Conservation (phyloP, 1,140 invertebrate species). For the Linepithema humile region DNA sequence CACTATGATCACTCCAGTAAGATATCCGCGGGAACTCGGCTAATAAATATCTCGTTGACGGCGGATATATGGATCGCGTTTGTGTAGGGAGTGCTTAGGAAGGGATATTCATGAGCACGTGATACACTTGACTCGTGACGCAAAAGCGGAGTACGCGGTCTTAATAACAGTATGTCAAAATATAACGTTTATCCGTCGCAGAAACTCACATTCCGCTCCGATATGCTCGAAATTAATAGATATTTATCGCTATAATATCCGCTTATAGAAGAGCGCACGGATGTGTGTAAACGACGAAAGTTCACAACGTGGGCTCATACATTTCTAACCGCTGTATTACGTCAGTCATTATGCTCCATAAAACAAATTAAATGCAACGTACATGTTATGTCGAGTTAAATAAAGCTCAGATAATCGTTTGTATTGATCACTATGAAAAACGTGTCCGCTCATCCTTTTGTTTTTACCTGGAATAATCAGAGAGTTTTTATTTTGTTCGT, state of each 20-base stretch:
- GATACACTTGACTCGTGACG: slow-evolving; percentile 27
- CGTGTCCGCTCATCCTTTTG: too few relatives aligned
- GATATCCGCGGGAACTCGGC: background rate
- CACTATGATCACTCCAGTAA: background rate
- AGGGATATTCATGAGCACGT: slow-evolving; percentile 14
- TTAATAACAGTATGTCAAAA: slow-evolving; percentile 13
- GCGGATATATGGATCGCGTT: background rate
- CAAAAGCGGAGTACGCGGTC: background rate
- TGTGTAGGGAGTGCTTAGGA: background rate
- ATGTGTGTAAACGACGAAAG: background rate
- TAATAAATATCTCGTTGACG: slow-evolving; percentile 43
- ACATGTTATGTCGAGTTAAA: too few relatives aligned
- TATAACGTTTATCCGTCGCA: background rate
- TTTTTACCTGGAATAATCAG: too few relatives aligned
- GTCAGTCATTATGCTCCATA: background rate
- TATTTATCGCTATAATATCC: background rate
- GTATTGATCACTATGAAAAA: too few relatives aligned
- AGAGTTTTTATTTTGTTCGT: too few relatives aligned
- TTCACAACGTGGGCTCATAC: background rate
- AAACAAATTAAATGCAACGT: slow-evolving; percentile 7
- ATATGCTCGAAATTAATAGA: slow-evolving; percentile 3
- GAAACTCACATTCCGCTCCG: background rate
- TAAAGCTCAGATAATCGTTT: too few relatives aligned
- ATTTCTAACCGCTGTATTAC: background rate
- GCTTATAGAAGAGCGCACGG: background rate